Base-by-base conservation (phyloP, 2,113 vertebrate species). In the Zosterops japonicus region DNA sequence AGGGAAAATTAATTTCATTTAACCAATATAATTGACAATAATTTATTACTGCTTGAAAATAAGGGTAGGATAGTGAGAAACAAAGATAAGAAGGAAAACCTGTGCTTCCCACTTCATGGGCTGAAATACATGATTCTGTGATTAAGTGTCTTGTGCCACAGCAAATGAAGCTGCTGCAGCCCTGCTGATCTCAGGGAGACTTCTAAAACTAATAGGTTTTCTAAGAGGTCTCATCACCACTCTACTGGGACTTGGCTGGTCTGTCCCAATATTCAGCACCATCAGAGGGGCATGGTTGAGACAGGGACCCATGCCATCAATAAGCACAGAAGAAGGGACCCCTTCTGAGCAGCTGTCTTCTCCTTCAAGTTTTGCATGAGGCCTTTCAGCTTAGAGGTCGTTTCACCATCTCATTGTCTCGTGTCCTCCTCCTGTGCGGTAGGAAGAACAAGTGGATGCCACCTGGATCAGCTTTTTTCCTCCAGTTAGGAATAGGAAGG, bases 71-170 rank as follows among this genome's bases (percentile, higher is more conserved):
- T 14, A 25, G 29, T 53, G 36, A 84, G 63, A 71, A 76, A 21
- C 8, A 53, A 61, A 52, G 36, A 44, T 17, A 59, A 67, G 56
- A 52, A 47, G 29, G 7, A 61, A 71, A 83, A 41, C 3, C 20
- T 4, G 4, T 47, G 6, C 14, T 65, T 17, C 21, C 16, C 3
- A 6, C 29, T 50, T 22, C 25, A 6, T 8, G 41, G 44, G 33
- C 20, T 52, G 83, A 50, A 27, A 36, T 36, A 27, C 2, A 0
- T 18, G 20, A 35, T 42, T 25, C 44, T 59, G 31, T 31, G 25
- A 10, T 21, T 46, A 11, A 41, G 10, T 2, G 0, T 41, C 33
- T 39, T 35, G 4, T 5, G 9, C 21, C 21, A 4, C 4, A 16
- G 61, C 31, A 31, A 1, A 20, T 4, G 27, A 27, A 52, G 25